Evolutionary conservation across 2,113 vertebrate genomes (phyloP).

Genomic region (Myiozetetes cayanensis): DNA sequence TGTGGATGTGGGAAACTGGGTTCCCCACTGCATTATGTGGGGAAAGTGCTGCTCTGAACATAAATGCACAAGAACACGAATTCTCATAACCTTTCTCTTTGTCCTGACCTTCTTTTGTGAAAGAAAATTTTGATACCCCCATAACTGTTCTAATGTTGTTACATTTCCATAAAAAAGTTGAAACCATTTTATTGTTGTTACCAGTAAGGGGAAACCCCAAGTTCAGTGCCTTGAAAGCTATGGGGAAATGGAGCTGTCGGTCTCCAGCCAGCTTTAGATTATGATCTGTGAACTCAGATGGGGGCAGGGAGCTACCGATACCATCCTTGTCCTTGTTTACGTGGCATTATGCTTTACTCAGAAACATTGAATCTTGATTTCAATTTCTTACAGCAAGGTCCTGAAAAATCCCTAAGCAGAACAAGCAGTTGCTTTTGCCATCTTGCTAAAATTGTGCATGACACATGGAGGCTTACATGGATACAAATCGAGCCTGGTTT

Average conservation of each 20-base stretch:
- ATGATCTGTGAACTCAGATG: neutral
- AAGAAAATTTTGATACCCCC: neutral
- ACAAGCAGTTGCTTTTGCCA: neutral
- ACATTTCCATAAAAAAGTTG: neutral
- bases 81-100: neutral
- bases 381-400: neutral
- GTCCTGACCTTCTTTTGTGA: neutral
- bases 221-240: neutral
- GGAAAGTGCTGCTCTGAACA: neutral
- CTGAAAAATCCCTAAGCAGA: neutral
- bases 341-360: neutral
- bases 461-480: neutral
- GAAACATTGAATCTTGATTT: neutral
- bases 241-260: neutral
- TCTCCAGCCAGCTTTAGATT: neutral
- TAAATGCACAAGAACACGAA: neutral
- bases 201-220: neutral
- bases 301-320: accelerated
- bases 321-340: neutral
- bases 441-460: neutral
- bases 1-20: neutral
- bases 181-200: neutral
- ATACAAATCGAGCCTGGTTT: neutral
- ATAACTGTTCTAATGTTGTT: neutral
- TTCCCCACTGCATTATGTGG: neutral